Conservation (phyloP, 2,797 vertebrate species). For the Characodon lateralis region DNA sequence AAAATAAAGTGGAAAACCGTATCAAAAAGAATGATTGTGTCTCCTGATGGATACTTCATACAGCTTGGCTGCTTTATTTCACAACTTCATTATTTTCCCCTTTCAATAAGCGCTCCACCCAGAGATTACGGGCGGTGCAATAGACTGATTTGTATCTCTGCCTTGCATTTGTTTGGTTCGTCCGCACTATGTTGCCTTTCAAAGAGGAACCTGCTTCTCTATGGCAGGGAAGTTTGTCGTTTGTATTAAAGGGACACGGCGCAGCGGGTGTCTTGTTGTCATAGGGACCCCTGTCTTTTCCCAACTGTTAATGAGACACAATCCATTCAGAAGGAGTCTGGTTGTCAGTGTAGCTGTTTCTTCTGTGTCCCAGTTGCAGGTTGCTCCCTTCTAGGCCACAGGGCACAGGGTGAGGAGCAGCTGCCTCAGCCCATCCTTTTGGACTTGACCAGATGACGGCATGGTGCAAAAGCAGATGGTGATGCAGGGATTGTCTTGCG, state of each 20-base stretch:
- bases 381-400: slow-evolving; percentile 70
- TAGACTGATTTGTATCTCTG: slow-evolving; percentile 65
- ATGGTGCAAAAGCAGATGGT: slow-evolving; percentile 95
- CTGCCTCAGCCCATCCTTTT: slow-evolving; percentile 88
- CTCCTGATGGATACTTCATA: slow-evolving; percentile 28
- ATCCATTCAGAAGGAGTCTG: slow-evolving; percentile 82
- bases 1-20: slow-evolving; percentile 22
- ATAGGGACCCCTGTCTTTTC: slow-evolving; percentile 69
- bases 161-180: slow-evolving; percentile 75
- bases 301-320: slow-evolving; percentile 82
- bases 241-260: slow-evolving; percentile 80
- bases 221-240: slow-evolving; percentile 77
- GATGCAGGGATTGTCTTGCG: slow-evolving; percentile 89
- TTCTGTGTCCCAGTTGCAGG: slow-evolving; percentile 78
- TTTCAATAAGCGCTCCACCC: slow-evolving; percentile 56
- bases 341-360: slow-evolving; percentile 84
- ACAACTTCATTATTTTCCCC: slow-evolving; percentile 53
- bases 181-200: slow-evolving; percentile 75
- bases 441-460: slow-evolving; percentile 92
- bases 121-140: slow-evolving; percentile 55
- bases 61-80: slow-evolving; percentile 41
- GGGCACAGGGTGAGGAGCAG: slow-evolving; percentile 90
- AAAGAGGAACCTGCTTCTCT: slow-evolving; percentile 67
- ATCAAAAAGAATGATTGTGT: slow-evolving; percentile 13
- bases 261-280: slow-evolving; percentile 83